These are phyloP conservation scores for Theocolax elegans DNA, from an alignment of 1,140 invertebrate genomes.

Conservation along the genomic window DNA sequence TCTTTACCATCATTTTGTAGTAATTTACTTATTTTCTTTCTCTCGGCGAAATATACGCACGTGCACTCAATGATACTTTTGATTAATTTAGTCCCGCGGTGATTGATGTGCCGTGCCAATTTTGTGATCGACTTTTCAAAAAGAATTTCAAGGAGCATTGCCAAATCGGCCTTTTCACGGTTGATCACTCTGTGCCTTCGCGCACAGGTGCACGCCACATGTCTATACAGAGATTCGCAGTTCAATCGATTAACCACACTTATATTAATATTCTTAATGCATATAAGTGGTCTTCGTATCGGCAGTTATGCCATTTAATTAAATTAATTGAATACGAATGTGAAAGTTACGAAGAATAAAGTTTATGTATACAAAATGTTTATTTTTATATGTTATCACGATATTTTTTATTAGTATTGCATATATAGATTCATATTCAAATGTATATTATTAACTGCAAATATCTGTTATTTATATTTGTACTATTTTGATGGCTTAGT, in stretches of 20 bases:
- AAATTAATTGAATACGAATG: too few species aligned
- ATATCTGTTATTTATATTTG: too few species aligned
- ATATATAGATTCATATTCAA: too few species aligned
- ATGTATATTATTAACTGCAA: too few species aligned
- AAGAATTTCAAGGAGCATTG: neutral
- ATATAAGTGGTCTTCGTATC: neutral
- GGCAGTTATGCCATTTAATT: too few species aligned
- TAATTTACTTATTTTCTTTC: too few species aligned
- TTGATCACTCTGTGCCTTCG: conserved; percentile 3
- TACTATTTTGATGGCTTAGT: too few species aligned
- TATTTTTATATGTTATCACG: too few species aligned
- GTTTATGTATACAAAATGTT: too few species aligned
- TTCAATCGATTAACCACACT: conserved; percentile 25
- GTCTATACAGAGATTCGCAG: neutral
- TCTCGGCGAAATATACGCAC: neutral
- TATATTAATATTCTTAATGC: conserved; percentile 8
- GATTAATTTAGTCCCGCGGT: conserved; percentile 31
- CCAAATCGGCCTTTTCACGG: neutral
- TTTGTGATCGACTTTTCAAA: neutral
- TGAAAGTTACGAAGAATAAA: too few species aligned
- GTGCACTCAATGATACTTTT: conserved; percentile 1
- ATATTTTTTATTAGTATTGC: too few species aligned
- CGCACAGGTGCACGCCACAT: neutral
- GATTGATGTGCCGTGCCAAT: conserved; percentile 32
- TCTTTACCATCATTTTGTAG: neutral